Conservation (phyloP, 2,888 invertebrate species). For the Harpalus rubripes region DNA sequence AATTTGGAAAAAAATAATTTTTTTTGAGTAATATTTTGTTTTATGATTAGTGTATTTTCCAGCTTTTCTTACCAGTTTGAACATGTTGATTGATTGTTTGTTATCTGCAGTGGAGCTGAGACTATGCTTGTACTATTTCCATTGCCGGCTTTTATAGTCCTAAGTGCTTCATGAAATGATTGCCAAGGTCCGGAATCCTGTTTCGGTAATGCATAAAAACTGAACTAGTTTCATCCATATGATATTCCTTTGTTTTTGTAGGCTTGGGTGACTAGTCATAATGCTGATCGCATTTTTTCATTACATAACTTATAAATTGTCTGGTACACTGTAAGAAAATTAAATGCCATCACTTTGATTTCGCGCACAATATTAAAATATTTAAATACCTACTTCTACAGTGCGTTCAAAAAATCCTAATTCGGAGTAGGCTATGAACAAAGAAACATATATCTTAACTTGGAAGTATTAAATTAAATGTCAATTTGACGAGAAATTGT, state of each 20-base stretch:
- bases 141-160: slow-evolving; percentile 24
- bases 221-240: slow-evolving; percentile 6
- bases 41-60: background rate
- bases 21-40: background rate
- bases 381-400: background rate
- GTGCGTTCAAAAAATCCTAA: too few relatives aligned
- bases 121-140: slow-evolving; percentile 16
- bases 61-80: slow-evolving; percentile 31
- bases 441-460: too few relatives aligned
- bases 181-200: slow-evolving; percentile 46
- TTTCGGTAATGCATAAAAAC: slow-evolving; percentile 30
- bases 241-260: slow-evolving; percentile 27
- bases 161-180: slow-evolving; percentile 21
- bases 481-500: too few relatives aligned
- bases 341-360: slow-evolving; percentile 11
- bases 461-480: too few relatives aligned
- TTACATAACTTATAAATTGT: background rate
- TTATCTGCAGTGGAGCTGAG: slow-evolving; percentile 35
- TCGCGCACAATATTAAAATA: background rate
- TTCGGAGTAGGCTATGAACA: too few relatives aligned
- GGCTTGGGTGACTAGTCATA: slow-evolving; percentile 11
- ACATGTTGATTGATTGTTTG: slow-evolving; percentile 41
- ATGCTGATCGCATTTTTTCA: slow-evolving; percentile 3
- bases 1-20: too few relatives aligned
- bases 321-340: slow-evolving; percentile 10